Percentiles rank a stretch among this genome's conserved stretches.
Evolutionary conservation across 2,797 vertebrate genomes (phyloP).

Genomic region (Remorina albescens): DNA sequence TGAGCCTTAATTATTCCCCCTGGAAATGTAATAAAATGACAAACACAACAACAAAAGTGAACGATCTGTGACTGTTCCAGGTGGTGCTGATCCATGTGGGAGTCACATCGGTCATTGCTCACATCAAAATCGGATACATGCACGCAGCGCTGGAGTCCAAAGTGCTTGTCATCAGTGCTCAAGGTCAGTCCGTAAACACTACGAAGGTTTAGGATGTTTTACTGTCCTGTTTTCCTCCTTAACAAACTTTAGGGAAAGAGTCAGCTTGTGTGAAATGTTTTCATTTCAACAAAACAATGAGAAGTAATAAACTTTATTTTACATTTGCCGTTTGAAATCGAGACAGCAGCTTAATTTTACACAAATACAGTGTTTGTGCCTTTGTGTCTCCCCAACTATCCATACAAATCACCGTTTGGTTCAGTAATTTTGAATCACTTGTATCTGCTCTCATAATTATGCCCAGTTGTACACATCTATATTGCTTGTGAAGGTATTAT

Average conservation of each 20-base stretch:
- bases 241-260: not conserved
- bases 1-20: too few relatives aligned
- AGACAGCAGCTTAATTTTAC: not conserved
- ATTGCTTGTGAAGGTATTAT: not conserved
- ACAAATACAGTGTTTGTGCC: not conserved
- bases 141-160: constrained; percentile 85
- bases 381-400: not conserved
- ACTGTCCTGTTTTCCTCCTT: not conserved
- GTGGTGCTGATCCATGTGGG: constrained; percentile 85
- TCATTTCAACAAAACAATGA: constrained; percentile 12
- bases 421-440: not conserved
- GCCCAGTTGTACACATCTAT: too few relatives aligned
- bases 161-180: constrained; percentile 82
- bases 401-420: not conserved
- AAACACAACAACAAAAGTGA: not conserved
- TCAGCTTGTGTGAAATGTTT: not conserved
- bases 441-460: too few relatives aligned
- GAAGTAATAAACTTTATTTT: not conserved
- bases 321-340: too few relatives aligned
- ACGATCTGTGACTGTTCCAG: constrained; percentile 51
- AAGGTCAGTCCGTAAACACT: constrained; percentile 76
- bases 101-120: constrained; percentile 85
- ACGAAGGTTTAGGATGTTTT: not conserved
- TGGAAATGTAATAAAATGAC: too few relatives aligned
- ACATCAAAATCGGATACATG: constrained; percentile 85